These are phyloP conservation scores for Mixornis gularis DNA, from an alignment of 2,113 vertebrate genomes.

Conservation along the genomic window DNA sequence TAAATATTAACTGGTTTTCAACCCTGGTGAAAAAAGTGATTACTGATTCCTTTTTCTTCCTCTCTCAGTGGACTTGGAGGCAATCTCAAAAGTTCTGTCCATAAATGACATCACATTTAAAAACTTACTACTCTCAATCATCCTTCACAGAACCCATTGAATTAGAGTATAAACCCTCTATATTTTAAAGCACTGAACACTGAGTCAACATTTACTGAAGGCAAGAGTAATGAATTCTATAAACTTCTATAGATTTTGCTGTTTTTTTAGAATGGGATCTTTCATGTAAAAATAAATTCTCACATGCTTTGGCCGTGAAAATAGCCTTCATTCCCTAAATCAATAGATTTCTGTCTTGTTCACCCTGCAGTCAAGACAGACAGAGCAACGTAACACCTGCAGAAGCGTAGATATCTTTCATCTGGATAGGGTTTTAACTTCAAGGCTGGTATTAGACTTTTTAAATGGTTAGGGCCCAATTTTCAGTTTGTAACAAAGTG, in stretches of 20 bases:
- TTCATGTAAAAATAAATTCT: neutral
- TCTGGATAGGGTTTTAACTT: neutral
- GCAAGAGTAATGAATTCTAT: neutral
- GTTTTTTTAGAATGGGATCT: neutral
- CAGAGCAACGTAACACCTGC: neutral
- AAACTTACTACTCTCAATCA: neutral
- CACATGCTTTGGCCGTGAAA: neutral
- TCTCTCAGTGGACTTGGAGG: neutral
- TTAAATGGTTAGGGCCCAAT: neutral
- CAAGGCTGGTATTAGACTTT: neutral
- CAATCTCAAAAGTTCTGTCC: neutral
- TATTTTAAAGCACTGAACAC: neutral
- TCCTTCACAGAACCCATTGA: neutral
- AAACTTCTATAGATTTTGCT: neutral
- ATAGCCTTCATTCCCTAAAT: neutral
- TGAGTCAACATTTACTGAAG: neutral
- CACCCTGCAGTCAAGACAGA: neutral
- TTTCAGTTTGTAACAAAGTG: neutral
- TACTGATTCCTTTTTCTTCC: neutral
- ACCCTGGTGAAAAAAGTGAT: neutral
- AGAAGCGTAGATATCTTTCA: neutral
- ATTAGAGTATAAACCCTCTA: neutral
- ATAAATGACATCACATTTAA: neutral
- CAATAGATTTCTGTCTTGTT: neutral
- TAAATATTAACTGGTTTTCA: neutral